phyloP scores from a whole-genome alignment of 2,888 invertebrate genomes.

The Andrena bicolor region DNA sequence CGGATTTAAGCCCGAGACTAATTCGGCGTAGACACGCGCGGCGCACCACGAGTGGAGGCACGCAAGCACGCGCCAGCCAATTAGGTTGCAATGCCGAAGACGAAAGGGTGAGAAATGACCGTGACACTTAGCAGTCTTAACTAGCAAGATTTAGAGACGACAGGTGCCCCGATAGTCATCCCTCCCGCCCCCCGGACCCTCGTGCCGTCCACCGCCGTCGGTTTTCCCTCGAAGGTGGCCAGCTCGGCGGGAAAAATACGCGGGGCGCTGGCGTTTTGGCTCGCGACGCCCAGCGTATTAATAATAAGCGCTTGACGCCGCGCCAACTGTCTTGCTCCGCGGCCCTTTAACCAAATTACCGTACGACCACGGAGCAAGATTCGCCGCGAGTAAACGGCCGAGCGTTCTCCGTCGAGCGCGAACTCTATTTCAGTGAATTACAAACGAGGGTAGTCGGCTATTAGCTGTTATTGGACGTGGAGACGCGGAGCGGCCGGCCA shows the following conservation, averaged over 20 bases:
- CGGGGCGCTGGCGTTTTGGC: constrained; percentile 75
- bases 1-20: constrained; percentile 35
- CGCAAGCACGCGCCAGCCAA: constrained; percentile 78
- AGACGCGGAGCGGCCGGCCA: background rate
- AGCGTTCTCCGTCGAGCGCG: background rate
- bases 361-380: constrained; percentile 25
- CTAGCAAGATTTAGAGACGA: constrained; percentile 83
- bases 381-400: background rate
- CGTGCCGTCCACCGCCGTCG: constrained; percentile 5
- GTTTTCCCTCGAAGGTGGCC: constrained; percentile 49
- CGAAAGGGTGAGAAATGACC: constrained; percentile 72
- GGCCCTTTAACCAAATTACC: constrained; percentile 36
- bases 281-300: constrained; percentile 72
- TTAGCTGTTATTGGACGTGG: background rate
- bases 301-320: constrained; percentile 77
- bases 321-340: constrained; percentile 66
- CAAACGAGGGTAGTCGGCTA: constrained; percentile 35
- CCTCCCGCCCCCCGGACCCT: constrained; percentile 8
- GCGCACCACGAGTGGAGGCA: constrained; percentile 43
- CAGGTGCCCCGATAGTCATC: constrained; percentile 78
- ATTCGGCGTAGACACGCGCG: constrained; percentile 58
- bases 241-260: constrained; percentile 69
- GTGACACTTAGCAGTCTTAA: constrained; percentile 79
- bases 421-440: background rate
- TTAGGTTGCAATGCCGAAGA: constrained; percentile 80